These are phyloP conservation scores for Girardinus metallicus DNA, from an alignment of 2,797 vertebrate genomes.

Conservation along the genomic window DNA sequence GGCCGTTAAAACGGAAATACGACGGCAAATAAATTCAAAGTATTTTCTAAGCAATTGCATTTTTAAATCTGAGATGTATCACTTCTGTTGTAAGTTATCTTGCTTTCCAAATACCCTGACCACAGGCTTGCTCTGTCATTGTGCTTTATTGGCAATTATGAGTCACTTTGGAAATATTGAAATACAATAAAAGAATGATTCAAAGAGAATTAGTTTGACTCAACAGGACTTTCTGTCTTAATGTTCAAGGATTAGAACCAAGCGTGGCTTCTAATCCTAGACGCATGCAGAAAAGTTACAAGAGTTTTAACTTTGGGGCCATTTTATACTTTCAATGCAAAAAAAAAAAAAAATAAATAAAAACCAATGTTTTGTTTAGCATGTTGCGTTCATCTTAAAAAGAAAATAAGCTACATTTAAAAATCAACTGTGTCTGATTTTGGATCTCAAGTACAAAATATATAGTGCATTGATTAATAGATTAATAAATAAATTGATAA, in stretches of 20 bases:
- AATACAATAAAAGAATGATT: constrained; percentile 15
- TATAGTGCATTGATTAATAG: neutral
- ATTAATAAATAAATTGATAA: neutral
- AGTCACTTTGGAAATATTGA: constrained; percentile 15
- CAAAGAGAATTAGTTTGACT: constrained; percentile 1
- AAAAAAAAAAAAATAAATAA: neutral
- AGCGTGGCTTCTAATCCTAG: neutral
- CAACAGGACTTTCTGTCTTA: constrained; percentile 1
- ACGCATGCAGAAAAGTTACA: neutral
- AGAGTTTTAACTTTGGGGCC: neutral
- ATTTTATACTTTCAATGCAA: neutral
- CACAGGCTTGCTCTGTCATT: neutral
- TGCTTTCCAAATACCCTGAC: neutral
- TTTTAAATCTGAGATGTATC: neutral
- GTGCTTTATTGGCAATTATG: neutral
- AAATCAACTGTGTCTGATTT: constrained; percentile 1
- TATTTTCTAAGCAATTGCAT: neutral
- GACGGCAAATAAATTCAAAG: neutral
- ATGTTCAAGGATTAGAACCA: neutral
- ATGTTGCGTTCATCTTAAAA: neutral
- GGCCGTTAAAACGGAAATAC: neutral
- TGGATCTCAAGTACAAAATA: neutral
- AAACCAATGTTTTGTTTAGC: neutral
- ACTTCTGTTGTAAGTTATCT: neutral
- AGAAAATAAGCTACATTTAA: neutral